These are phyloP conservation scores for Gari tellinella DNA, from an alignment of 2,888 invertebrate species.

Conservation along the genomic window DNA sequence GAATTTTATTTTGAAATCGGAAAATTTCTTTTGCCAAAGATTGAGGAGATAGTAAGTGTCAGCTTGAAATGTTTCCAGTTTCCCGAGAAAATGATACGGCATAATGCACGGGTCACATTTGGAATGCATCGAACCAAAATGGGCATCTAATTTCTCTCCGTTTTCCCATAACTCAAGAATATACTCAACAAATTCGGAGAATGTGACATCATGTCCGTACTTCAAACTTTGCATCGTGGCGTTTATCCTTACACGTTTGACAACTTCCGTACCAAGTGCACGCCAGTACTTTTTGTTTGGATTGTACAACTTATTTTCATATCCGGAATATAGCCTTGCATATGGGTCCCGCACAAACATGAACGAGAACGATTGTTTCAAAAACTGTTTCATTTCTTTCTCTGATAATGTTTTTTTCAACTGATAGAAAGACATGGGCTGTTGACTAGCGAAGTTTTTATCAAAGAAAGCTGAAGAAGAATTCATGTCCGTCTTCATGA, in stretches of 20 bases:
- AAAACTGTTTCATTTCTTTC: background rate
- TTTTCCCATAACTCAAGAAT: constrained; percentile 46
- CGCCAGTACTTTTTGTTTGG: constrained; percentile 68
- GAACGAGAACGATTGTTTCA: constrained; percentile 43
- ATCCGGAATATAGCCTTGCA: constrained; percentile 67
- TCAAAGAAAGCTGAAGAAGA: constrained; percentile 37
- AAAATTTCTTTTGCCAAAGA: constrained; percentile 39
- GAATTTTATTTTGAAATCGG: constrained; percentile 55
- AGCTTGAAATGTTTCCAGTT: constrained; percentile 64
- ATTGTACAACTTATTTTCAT: constrained; percentile 71
- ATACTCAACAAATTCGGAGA: constrained; percentile 67
- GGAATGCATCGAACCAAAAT: constrained; percentile 65
- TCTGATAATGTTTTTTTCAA: background rate
- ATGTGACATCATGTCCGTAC: constrained; percentile 72
- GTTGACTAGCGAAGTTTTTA: background rate
- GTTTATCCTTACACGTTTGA: constrained; percentile 27
- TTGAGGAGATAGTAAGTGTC: constrained; percentile 59
- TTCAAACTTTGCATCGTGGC: constrained; percentile 25
- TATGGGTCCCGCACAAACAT: constrained; percentile 74
- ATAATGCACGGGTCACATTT: constrained; percentile 67
- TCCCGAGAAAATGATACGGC: constrained; percentile 65
- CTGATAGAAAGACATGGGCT: background rate
- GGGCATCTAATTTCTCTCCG: constrained; percentile 46
- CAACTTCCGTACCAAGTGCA: constrained; percentile 54
- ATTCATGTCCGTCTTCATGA: constrained; percentile 11